Percentiles rank a stretch among this genome's conserved stretches.
Evolutionary conservation across 64 coral and sea anemone species (phyloP).

Genomic region (Anthopleura sola): DNA sequence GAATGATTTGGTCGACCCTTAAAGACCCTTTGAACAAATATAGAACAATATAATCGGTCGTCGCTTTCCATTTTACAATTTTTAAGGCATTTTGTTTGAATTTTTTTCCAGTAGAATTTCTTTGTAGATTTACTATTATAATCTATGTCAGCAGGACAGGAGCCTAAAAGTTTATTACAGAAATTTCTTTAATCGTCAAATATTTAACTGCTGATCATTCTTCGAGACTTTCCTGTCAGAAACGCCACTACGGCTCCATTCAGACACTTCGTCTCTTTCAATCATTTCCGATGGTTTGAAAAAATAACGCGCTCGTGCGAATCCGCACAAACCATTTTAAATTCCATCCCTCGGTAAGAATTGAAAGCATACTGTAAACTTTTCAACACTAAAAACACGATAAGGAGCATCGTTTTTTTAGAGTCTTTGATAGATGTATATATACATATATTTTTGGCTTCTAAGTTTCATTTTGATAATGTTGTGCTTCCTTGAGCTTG

Average conservation of each 20-base stretch:
- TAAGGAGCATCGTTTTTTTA: not conserved
- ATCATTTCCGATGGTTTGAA: slow-evolving; percentile 5
- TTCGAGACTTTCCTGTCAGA: not conserved
- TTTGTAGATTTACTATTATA: not conserved
- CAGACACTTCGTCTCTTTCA: not conserved
- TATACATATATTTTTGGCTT: not conserved
- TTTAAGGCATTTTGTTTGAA: not conserved
- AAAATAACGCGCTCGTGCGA: not conserved
- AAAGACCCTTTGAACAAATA: slow-evolving; percentile 2
- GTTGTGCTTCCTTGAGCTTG: not conserved
- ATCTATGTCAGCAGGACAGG: not conserved
- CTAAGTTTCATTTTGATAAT: not conserved
- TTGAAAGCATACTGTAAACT: not conserved
- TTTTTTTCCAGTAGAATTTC: not conserved
- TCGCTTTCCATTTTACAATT: not conserved
- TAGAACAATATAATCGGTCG: not conserved
- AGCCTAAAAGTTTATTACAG: not conserved
- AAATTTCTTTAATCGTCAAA: not conserved
- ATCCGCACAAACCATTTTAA: not conserved
- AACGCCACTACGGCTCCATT: not conserved
- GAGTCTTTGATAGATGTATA: not conserved
- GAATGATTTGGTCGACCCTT: not conserved
- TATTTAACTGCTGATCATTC: not conserved
- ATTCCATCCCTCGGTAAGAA: not conserved
- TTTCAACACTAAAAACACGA: not conserved